Conservation (phyloP, 2,113 vertebrate genomes). For the Colinus virginianus region DNA sequence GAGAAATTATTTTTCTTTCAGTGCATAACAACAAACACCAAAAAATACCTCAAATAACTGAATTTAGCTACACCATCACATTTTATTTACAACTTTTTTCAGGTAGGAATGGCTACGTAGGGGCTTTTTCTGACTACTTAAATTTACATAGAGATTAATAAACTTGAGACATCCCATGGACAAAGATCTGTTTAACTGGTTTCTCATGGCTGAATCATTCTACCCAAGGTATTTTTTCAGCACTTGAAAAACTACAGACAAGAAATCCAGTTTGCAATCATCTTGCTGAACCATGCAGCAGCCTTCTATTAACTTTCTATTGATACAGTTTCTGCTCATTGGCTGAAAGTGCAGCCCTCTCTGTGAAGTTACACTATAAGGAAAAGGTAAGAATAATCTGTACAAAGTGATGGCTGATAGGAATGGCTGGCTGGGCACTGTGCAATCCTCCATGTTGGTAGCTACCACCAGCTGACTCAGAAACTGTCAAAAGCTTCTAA, state of each 20-base stretch:
- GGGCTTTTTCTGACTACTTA: constrained; percentile 4
- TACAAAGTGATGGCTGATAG: background rate
- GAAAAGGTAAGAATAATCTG: background rate
- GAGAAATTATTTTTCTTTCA: background rate
- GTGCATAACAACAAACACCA: background rate
- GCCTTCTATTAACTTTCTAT: constrained; percentile 6
- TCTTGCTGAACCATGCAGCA: background rate
- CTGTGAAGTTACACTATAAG: background rate
- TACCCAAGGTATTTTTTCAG: background rate
- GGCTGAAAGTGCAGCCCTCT: background rate
- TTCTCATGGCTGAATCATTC: constrained; percentile 42
- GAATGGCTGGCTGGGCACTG: background rate
- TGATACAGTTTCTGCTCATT: constrained; percentile 4
- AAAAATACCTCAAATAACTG: constrained; percentile 2
- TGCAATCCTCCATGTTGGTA: background rate
- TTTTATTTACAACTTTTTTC: constrained; percentile 1
- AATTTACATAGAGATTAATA: constrained; percentile 48
- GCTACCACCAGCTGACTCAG: constrained; percentile 33
- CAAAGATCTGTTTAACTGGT: constrained; percentile 47
- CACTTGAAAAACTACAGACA: constrained; percentile 27
- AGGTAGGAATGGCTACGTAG: background rate
- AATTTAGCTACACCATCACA: background rate
- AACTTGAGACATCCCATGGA: background rate
- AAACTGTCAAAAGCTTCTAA: constrained; percentile 43
- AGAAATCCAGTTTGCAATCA: constrained; percentile 32